These are phyloP conservation scores for Antechinus stuartii DNA, from an alignment of 2,113 vertebrate species.

Conservation along the genomic window DNA sequence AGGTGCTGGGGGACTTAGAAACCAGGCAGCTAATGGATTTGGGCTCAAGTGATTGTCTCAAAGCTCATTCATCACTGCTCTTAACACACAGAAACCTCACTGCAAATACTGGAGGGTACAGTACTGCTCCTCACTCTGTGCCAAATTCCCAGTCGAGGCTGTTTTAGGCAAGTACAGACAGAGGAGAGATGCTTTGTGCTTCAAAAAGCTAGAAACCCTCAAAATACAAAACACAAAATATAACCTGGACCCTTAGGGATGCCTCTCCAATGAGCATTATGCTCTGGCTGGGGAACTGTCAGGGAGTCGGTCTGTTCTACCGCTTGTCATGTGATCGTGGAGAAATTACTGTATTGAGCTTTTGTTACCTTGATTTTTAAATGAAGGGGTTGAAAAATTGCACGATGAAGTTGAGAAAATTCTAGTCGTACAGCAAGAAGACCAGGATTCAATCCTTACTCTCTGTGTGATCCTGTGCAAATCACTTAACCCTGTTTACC, in stretches of 20 bases:
- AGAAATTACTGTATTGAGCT: neutral
- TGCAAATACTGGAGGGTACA: conserved; percentile 62
- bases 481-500: neutral
- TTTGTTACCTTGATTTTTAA: neutral
- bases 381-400: neutral
- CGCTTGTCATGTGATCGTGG: neutral
- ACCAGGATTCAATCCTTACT: neutral
- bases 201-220: conserved; percentile 10
- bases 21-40: conserved; percentile 80
- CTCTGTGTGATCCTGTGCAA: neutral
- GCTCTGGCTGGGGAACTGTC: neutral
- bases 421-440: neutral
- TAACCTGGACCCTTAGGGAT: neutral
- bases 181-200: conserved; percentile 17
- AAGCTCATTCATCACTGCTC: conserved; percentile 69
- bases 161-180: conserved; percentile 1
- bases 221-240: neutral
- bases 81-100: conserved; percentile 62
- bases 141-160: neutral
- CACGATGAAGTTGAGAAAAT: neutral
- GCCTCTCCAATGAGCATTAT: too few relatives aligned
- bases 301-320: neutral
- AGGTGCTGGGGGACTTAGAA: conserved; percentile 67
- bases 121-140: rapidly evolving
- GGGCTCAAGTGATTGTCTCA: conserved; percentile 75